phyloP scores from a whole-genome alignment of 2,888 invertebrate genomes.

The Heliconius ismenius region DNA sequence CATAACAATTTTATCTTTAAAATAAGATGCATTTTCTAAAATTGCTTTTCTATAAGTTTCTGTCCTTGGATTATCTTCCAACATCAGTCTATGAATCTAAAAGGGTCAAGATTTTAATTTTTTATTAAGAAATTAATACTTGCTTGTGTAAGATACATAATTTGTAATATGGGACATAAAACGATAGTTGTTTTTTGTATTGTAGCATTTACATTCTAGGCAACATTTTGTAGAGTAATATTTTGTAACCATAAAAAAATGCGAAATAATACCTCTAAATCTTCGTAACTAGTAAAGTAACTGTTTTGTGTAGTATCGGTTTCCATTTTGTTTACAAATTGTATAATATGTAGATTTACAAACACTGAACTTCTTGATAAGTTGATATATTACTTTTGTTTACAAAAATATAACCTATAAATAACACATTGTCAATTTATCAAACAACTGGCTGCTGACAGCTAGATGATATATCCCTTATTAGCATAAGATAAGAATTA shows the following conservation, averaged over 20 bases:
- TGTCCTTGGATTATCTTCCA: conserved; percentile 88
- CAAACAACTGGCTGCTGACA: background rate
- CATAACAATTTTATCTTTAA: conserved; percentile 90
- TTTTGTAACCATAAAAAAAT: background rate
- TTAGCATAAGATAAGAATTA: background rate
- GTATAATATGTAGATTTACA: background rate
- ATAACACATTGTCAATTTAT: background rate
- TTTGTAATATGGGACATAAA: too few relatives aligned
- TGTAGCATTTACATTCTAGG: background rate
- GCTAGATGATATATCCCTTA: background rate
- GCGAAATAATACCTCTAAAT: conserved; percentile 84
- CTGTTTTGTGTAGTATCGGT: conserved; percentile 55
- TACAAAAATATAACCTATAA: conserved; percentile 8
- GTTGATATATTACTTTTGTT: background rate
- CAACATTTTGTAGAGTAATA: background rate
- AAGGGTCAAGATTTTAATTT: conserved; percentile 3
- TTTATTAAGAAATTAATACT: background rate
- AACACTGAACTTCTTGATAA: background rate
- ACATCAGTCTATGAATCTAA: conserved; percentile 91
- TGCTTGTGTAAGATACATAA: too few relatives aligned
- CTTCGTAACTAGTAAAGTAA: conserved; percentile 88
- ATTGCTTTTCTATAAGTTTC: conserved; percentile 91
- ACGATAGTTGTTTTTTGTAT: too few relatives aligned
- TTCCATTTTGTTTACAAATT: conserved; percentile 48
- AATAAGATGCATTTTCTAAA: conserved; percentile 82